A percentile compares a stretch with the other conserved stretches of the same genome.
phyloP scores from a whole-genome alignment of 2,888 invertebrate species.

The Patella caerulea region DNA sequence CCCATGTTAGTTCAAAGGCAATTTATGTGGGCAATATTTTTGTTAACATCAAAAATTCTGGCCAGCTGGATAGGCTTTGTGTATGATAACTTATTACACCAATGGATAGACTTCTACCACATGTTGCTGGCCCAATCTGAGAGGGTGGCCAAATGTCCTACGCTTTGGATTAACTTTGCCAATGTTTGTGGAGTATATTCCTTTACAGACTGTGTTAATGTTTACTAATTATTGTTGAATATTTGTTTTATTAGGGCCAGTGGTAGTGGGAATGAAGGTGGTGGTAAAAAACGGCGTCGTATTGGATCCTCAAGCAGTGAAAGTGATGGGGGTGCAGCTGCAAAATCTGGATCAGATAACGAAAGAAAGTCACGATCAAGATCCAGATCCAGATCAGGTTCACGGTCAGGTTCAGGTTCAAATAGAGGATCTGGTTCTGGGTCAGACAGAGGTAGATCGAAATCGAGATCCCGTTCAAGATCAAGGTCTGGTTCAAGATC shows the following conservation, averaged over 20 bases:
- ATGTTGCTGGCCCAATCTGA: too few relatives aligned
- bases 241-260: conserved; percentile 36
- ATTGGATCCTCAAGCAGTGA: conserved; percentile 67
- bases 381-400: conserved; percentile 37
- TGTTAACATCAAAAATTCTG: too few relatives aligned
- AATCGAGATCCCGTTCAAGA: conserved; percentile 34
- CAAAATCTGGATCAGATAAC: conserved; percentile 52
- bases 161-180: too few relatives aligned
- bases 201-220: too few relatives aligned
- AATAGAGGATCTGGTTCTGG: conserved; percentile 56
- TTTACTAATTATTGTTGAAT: too few relatives aligned
- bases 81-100: too few relatives aligned
- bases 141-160: too few relatives aligned
- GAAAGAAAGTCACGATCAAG: conserved; percentile 63
- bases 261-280: conserved; percentile 53
- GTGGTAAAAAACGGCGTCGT: conserved; percentile 58
- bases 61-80: too few relatives aligned
- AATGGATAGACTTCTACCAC: too few relatives aligned
- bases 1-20: too few relatives aligned
- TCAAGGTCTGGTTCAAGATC: conserved; percentile 38
- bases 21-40: too few relatives aligned
- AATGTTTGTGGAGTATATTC: too few relatives aligned
- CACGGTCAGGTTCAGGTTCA: conserved; percentile 37
- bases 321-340: conserved; percentile 50
- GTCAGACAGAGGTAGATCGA: conserved; percentile 47